These are phyloP conservation scores for Oscheius sp. DNA, from an alignment of 1,140 invertebrate genomes.

Conservation along the genomic window DNA sequence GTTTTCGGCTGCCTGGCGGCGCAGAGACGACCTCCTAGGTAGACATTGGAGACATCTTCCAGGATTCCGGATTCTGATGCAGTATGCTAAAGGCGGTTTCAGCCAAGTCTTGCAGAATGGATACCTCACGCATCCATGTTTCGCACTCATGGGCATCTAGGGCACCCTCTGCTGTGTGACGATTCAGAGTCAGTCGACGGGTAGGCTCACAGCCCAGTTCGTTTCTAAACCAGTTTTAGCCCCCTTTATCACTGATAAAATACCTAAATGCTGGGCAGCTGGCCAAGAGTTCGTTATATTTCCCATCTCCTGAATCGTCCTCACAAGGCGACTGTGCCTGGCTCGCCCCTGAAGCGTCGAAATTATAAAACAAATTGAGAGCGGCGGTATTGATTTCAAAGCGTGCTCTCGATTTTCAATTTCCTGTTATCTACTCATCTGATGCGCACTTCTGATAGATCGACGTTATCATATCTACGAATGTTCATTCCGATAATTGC, in stretches of 20 bases:
- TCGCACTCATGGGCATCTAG: slow-evolving; percentile 43
- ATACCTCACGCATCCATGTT: slow-evolving; percentile 57
- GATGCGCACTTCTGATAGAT: too few relatives aligned
- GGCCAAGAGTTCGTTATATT: slow-evolving; percentile 54
- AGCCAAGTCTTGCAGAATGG: neutral
- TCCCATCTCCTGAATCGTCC: slow-evolving; percentile 58
- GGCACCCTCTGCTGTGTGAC: slow-evolving; percentile 40
- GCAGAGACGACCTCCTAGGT: slow-evolving; percentile 58
- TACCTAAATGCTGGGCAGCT: slow-evolving; percentile 56
- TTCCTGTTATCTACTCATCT: too few relatives aligned
- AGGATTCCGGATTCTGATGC: slow-evolving; percentile 47
- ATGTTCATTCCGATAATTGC: too few relatives aligned
- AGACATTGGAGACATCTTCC: slow-evolving; percentile 60
- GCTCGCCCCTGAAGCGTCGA: slow-evolving; percentile 38
- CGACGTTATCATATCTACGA: too few relatives aligned
- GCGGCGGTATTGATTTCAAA: too few relatives aligned
- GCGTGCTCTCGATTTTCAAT: too few relatives aligned
- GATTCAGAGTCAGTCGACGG: slow-evolving; percentile 49
- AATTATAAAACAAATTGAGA: neutral
- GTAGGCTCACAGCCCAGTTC: slow-evolving; percentile 58
- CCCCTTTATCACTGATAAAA: neutral
- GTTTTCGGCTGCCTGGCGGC: slow-evolving; percentile 55
- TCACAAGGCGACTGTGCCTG: slow-evolving; percentile 55
- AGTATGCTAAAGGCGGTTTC: neutral
- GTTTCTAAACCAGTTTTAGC: slow-evolving; percentile 43